phyloP scores from a whole-genome alignment of 2,888 invertebrate genomes.

The Drosophila pullipes region DNA sequence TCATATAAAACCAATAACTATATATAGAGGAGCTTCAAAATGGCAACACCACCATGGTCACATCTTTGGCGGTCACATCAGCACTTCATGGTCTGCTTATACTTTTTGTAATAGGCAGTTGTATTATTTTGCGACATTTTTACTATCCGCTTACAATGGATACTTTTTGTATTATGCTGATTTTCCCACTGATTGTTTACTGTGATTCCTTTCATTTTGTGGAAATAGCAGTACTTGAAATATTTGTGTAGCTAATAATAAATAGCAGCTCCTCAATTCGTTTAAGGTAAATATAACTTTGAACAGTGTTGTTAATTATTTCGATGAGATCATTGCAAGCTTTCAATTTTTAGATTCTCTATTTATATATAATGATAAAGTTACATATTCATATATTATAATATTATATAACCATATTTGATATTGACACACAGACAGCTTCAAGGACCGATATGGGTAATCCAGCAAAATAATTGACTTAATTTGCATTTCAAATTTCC shows the following conservation, averaged over 20 bases:
- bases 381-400: background rate
- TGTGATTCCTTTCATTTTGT: background rate
- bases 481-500: slow-evolving; percentile 23
- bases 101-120: background rate
- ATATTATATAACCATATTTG: background rate
- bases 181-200: background rate
- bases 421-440: background rate
- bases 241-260: background rate
- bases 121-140: background rate
- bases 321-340: slow-evolving; percentile 8
- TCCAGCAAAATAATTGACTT: slow-evolving; percentile 5
- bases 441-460: background rate
- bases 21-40: background rate
- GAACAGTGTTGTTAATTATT: background rate
- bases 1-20: background rate
- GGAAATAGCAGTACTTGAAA: background rate
- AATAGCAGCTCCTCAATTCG: background rate
- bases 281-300: background rate
- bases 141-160: background rate
- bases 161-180: background rate
- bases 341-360: background rate
- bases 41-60: slow-evolving; percentile 3
- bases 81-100: background rate
- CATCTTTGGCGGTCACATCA: slow-evolving; percentile 3
- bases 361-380: background rate